A percentile compares a stretch with the other conserved stretches of the same genome.
phyloP scores from a whole-genome alignment of 2,888 invertebrate genomes.

The Carcina quercana region DNA sequence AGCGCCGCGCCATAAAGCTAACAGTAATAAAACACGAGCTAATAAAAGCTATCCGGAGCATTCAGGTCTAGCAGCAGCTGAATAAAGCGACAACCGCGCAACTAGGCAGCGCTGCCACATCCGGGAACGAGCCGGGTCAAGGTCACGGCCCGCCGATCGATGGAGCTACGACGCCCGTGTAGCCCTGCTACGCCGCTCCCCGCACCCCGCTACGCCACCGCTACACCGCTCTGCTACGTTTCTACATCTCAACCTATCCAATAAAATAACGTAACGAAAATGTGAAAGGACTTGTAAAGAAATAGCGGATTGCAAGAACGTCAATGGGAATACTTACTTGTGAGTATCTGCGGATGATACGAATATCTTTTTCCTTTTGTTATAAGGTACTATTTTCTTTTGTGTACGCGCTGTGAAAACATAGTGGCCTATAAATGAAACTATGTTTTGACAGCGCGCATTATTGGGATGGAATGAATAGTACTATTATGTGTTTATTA shows the following conservation, averaged over 20 bases:
- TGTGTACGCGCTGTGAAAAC: too few relatives aligned
- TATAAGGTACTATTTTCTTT: too few relatives aligned
- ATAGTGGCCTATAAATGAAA: too few relatives aligned
- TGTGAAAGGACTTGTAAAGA: too few relatives aligned
- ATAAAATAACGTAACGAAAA: too few relatives aligned
- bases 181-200: slow-evolving; percentile 32
- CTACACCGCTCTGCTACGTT: slow-evolving; percentile 24
- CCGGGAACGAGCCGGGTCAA: slow-evolving; percentile 77
- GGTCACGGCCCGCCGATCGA: slow-evolving; percentile 78
- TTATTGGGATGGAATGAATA: too few relatives aligned
- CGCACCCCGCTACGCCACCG: slow-evolving; percentile 25
- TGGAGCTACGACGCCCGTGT: slow-evolving; percentile 69
- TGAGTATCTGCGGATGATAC: too few relatives aligned
- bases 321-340: neutral
- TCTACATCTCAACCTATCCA: slow-evolving; percentile 11
- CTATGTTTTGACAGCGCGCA: too few relatives aligned
- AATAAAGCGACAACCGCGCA: slow-evolving; percentile 60
- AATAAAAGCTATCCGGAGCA: slow-evolving; percentile 67
- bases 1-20: slow-evolving; percentile 27
- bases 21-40: slow-evolving; percentile 44
- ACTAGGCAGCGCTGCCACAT: slow-evolving; percentile 57
- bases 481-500: too few relatives aligned
- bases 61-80: slow-evolving; percentile 38
- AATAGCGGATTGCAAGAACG: too few relatives aligned
- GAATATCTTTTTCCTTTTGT: too few relatives aligned